phyloP scores from a whole-genome alignment of 2,888 invertebrate species.

The Phytoseiulus persimilis region DNA sequence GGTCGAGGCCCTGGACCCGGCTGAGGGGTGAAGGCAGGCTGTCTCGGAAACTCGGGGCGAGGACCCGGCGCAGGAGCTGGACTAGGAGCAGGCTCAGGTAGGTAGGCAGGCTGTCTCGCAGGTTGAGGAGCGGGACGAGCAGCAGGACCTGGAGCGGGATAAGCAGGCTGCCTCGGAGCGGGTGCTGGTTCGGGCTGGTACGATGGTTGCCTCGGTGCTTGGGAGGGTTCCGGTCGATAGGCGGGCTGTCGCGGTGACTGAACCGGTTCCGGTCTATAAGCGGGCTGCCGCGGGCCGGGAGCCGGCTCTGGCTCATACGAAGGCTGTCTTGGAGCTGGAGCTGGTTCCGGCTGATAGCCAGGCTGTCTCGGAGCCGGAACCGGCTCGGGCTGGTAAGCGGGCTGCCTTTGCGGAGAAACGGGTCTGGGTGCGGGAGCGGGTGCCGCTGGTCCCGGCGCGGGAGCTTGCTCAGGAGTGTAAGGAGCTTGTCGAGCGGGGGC shows the following conservation, averaged over 20 bases:
- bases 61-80: slow-evolving; percentile 9
- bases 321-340: not conserved
- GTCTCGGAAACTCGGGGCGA: not conserved
- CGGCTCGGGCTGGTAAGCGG: not conserved
- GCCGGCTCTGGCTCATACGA: not conserved
- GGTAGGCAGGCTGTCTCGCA: slow-evolving; percentile 15
- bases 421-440: not conserved
- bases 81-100: not conserved
- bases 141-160: not conserved
- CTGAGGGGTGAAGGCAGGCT: not conserved
- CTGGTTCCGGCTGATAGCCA: not conserved
- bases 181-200: not conserved
- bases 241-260: not conserved
- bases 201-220: not conserved
- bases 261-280: not conserved
- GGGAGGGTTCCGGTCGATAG: not conserved
- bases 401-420: not conserved
- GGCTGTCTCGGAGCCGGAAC: not conserved
- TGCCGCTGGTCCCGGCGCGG: not conserved
- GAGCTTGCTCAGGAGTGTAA: not conserved
- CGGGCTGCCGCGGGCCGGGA: not conserved
- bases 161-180: no score
- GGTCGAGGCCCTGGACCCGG: not conserved
- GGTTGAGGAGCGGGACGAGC: not conserved
- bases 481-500: not conserved